These are phyloP conservation scores for Parnassius mnemosyne DNA, from an alignment of 2,888 invertebrate species.

Conservation along the genomic window DNA sequence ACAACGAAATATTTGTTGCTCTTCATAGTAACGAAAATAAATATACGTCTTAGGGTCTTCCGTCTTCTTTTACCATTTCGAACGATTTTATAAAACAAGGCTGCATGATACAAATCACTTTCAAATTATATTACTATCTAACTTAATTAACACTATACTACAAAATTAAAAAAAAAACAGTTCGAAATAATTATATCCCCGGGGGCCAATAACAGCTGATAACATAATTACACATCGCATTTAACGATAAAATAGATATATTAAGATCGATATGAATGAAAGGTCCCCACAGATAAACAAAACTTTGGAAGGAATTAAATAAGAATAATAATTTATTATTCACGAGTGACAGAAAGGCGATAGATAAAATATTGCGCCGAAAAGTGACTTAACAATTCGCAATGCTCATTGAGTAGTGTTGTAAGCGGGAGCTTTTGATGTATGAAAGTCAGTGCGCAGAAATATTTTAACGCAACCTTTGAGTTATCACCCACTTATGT, in stretches of 20 bases:
- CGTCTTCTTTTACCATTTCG: too few relatives aligned
- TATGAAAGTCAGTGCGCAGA: constrained; percentile 8
- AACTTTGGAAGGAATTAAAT: constrained; percentile 1
- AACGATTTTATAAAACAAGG: too few relatives aligned
- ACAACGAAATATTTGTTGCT: too few relatives aligned
- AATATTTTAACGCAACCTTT: background rate
- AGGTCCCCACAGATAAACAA: constrained; percentile 10
- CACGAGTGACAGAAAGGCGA: constrained; percentile 22
- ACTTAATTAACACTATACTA: too few relatives aligned
- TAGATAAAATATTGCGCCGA: constrained; percentile 13
- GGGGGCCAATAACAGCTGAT: constrained; percentile 12
- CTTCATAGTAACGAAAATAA: too few relatives aligned
- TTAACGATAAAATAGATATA: constrained; percentile 14
- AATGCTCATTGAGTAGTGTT: constrained; percentile 11
- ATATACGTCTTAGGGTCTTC: too few relatives aligned
- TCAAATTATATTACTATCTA: too few relatives aligned
- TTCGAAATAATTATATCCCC: constrained; percentile 15
- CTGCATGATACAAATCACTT: too few relatives aligned
- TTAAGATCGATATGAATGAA: constrained; percentile 9
- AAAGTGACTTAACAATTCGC: constrained; percentile 8
- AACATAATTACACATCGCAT: constrained; percentile 15
- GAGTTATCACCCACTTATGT: background rate
- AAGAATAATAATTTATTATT: constrained; percentile 4
- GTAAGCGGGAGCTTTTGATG: constrained; percentile 9
- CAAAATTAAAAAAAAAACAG: constrained; percentile 11